Conservation (phyloP, 2,888 invertebrate genomes). For the Adelphocoris suturalis region DNA sequence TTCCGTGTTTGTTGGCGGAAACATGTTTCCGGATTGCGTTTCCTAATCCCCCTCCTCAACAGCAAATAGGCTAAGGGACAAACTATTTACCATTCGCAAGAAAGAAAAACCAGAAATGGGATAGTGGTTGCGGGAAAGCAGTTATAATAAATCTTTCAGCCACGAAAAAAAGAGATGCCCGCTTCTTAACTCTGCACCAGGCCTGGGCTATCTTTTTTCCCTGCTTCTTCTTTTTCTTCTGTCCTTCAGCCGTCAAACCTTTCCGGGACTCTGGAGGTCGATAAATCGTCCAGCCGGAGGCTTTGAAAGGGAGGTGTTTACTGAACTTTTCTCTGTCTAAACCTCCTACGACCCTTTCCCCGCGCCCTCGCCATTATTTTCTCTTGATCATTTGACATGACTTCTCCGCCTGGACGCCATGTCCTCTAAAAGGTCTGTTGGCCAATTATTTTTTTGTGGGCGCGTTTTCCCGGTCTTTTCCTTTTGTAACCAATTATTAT, state of each 20-base stretch:
- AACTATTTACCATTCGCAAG: constrained; percentile 41
- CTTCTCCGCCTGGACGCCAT: neutral
- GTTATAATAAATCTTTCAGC: constrained; percentile 19
- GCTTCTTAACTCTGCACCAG: neutral
- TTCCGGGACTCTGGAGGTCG: constrained; percentile 41
- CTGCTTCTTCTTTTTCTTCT: neutral
- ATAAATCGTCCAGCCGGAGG: constrained; percentile 39
- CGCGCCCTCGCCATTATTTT: too few species aligned
- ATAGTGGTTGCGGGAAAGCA: neutral
- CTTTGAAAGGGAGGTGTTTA: constrained; percentile 45
- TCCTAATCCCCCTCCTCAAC: neutral
- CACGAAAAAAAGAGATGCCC: neutral
- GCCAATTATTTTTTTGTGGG: neutral
- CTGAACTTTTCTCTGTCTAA: constrained; percentile 42
- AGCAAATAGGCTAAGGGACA: constrained; percentile 7
- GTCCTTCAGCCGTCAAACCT: constrained; percentile 23
- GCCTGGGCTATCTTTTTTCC: neutral
- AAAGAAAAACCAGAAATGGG: neutral
- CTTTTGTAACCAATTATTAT: neutral
- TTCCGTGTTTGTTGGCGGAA: constrained; percentile 29
- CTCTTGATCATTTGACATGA: neutral
- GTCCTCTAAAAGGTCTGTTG: neutral
- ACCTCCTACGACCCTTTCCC: neutral
- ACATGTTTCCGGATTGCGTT: constrained; percentile 23
- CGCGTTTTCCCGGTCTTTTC: neutral